Evolutionary conservation across 2,888 invertebrate genomes (phyloP).

Genomic region (Myathropa florea): DNA sequence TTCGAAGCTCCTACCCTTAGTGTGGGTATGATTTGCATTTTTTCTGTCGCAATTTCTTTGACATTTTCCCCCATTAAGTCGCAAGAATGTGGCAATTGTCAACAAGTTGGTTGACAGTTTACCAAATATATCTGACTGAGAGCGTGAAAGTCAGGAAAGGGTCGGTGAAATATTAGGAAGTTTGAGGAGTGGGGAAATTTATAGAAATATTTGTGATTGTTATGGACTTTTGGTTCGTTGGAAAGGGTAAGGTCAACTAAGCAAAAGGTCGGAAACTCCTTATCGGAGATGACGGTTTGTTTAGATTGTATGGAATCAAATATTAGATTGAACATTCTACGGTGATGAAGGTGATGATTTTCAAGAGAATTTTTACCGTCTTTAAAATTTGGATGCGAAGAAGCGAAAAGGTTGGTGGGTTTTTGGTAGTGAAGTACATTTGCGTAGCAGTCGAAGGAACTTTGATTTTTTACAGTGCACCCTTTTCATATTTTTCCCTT

Average conservation of each 20-base stretch:
- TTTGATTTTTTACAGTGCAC: neutral
- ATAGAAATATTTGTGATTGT: neutral
- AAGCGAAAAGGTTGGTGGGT: no score
- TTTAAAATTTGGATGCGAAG: no score
- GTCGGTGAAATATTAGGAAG: neutral
- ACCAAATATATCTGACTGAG: neutral
- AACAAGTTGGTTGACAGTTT: constrained; percentile 21
- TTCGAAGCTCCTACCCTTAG: neutral
- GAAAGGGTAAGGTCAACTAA: neutral
- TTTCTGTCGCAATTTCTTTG: neutral
- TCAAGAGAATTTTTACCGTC: no score
- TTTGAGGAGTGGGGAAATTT: neutral
- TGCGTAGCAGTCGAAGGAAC: neutral
- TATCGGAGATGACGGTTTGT: neutral
- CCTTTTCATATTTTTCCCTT: neutral
- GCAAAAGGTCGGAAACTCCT: neutral
- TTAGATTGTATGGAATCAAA: neutral
- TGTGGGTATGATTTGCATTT: neutral
- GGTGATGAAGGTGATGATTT: neutral
- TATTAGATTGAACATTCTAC: neutral
- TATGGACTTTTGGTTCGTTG: neutral
- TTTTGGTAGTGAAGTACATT: neutral
- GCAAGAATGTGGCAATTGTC: neutral
- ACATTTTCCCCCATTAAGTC: neutral
- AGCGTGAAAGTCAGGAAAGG: neutral